A percentile compares a stretch with the other conserved stretches of the same genome.
Conservation (phyloP, 2,888 invertebrate species). For the Andrena fulva region DNA sequence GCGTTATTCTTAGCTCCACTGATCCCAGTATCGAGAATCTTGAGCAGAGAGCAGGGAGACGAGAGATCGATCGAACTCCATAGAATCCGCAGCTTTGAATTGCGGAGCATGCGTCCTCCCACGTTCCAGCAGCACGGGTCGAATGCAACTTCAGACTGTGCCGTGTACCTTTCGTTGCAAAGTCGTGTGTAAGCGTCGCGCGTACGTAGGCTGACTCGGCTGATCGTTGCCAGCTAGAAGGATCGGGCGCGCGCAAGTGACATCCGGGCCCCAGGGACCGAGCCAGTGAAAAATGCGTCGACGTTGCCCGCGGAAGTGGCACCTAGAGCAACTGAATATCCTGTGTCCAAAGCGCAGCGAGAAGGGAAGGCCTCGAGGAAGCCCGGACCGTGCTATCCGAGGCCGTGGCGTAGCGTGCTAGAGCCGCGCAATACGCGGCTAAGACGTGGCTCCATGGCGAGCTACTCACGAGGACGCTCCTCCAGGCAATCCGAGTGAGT, state of each 20-base stretch:
- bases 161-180: conserved; percentile 47
- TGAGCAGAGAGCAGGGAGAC: background rate
- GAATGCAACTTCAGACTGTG: conserved; percentile 62
- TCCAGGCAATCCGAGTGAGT: conserved; percentile 64
- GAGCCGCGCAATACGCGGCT: conserved; percentile 14
- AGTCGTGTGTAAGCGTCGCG: conserved; percentile 39
- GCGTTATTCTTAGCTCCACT: no score
- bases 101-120: conserved; percentile 24
- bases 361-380: conserved; percentile 12
- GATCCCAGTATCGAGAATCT: background rate
- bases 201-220: conserved; percentile 16
- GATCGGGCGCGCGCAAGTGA: conserved; percentile 15
- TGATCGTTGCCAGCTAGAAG: conserved; percentile 12
- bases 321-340: conserved; percentile 24
- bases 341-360: conserved; percentile 19
- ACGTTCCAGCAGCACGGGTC: conserved; percentile 13
- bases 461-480: conserved; percentile 56
- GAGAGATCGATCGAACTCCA: background rate
- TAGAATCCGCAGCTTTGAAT: background rate
- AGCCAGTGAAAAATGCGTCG: conserved; percentile 61
- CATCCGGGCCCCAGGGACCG: background rate
- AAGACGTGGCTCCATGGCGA: conserved; percentile 51
- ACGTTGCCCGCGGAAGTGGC: conserved; percentile 49
- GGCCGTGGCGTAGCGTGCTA: conserved; percentile 12
- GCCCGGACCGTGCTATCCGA: conserved; percentile 26